A percentile compares a stretch with the other conserved stretches of the same genome.
Evolutionary conservation across 2,113 vertebrate species (phyloP).

Genomic region (Varanus salvator): DNA sequence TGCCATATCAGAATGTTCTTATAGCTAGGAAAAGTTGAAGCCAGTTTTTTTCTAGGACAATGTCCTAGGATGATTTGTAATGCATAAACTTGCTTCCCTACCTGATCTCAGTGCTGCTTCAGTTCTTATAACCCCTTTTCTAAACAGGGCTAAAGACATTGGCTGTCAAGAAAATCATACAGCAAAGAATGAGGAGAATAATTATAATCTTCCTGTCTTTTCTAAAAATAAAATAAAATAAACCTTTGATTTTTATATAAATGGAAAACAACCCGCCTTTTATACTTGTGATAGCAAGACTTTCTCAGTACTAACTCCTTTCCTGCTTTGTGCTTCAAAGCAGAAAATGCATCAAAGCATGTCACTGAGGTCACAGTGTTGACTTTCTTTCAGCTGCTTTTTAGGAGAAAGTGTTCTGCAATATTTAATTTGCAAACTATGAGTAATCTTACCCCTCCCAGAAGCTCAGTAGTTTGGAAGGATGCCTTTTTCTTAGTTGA

Average conservation of each 20-base stretch:
- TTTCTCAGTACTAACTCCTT: constrained; percentile 39
- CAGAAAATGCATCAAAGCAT: constrained; percentile 42
- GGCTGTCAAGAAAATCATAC: constrained; percentile 52
- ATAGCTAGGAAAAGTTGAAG: not conserved
- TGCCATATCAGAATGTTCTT: not conserved
- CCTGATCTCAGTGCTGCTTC: constrained; percentile 8
- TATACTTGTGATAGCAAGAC: constrained; percentile 37
- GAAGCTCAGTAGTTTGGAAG: constrained; percentile 50
- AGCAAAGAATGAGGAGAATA: constrained; percentile 16
- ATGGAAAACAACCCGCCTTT: constrained; percentile 17
- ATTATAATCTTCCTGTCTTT: constrained; percentile 37
- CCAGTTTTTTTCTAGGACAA: not conserved
- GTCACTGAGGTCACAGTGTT: constrained; percentile 9
- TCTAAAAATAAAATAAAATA: constrained; percentile 21
- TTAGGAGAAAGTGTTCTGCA: constrained; percentile 28
- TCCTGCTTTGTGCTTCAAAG: constrained; percentile 60
- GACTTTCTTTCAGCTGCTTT: constrained; percentile 45
- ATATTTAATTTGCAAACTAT: constrained; percentile 43
- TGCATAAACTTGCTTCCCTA: not conserved
- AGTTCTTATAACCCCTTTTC: constrained; percentile 15
- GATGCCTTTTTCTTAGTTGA: constrained; percentile 29
- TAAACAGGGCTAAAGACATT: constrained; percentile 33
- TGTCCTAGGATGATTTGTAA: not conserved
- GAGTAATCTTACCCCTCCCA: not conserved
- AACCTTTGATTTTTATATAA: constrained; percentile 40